Evolutionary conservation across 2,888 invertebrate genomes (phyloP), one percentile per base, ranked within the genome.

Genomic region (Microctonus aethiopoides): DNA sequence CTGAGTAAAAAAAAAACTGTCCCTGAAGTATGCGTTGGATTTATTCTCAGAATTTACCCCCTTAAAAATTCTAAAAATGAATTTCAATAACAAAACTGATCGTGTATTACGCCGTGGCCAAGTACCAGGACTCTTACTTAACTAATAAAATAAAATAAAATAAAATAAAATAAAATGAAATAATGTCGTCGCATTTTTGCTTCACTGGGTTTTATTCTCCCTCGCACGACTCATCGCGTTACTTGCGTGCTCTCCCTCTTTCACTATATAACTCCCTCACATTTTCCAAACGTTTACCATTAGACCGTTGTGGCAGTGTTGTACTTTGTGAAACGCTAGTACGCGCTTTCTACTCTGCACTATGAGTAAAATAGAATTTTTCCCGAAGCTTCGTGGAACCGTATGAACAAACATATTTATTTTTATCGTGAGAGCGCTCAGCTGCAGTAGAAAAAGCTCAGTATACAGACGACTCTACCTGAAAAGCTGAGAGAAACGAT

Each of bases 371-470:
- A 70, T 65, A 60, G 54, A 70, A 70, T 70, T 70, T 64, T 39
- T 65, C 29, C 46, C 46, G 29, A 26, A 71, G 61, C 70, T 70
- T 63, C 56, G 56, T 62, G 54, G 36, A 60, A 70, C 63, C 70
- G 68, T 72, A 73, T 68, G 74, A 72, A 75, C 70, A 76, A 76
- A 75, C 74, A 72, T 70, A 76, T 76, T 75, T 76, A 75, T 75
- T 76, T 76, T 75, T 72, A 74, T 75, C 73, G 73, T 73, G 76
- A 72, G 73, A 76, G 64, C 67, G 62, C 52, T 71, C 76, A 76
- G 72, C 72, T 76, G 75, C 67, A 64, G 46, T 41, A 52, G 52
- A 39, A 54, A 60, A 65, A 60, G 32, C 60, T 20, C 24, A 46
- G 24, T 3, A 26, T 41, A 67, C 22, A 16, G 52, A 16, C 16